Evolutionary conservation across 2,797 vertebrate genomes (phyloP), one percentile per base, ranked within the genome.

Genomic region (Gymnodraco acuticeps): DNA sequence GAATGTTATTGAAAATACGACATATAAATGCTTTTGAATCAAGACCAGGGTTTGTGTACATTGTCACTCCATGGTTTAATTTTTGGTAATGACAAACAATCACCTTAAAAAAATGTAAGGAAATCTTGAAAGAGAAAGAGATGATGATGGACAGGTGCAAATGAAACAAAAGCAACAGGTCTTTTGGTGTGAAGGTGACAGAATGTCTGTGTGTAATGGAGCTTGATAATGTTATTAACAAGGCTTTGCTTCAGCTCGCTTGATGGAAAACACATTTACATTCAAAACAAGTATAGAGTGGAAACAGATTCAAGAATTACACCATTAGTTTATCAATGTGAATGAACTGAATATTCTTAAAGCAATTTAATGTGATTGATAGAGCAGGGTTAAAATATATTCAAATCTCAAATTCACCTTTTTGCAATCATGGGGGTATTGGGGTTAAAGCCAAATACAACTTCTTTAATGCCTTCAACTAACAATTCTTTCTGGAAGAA

Each of bases 251-350:
- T 38, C 12, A 61, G 56, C 31, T 48, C 12, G 4, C 64, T 27
- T 61, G 16, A 62, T 68, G 50, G 43, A 55, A 33, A 62, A 68
- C n/a, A 23, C 47, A 61, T 54, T 42, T 47, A 19, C 27, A 66
- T 45, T 66, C 14, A 66, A 38, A 58, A 73, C 16, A 47, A 42
- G 47, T 10, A 20, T 20, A 7, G 5, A 59, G 17, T 1, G 11
- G n/a, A 60, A 23, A 27, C 19, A 10, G 41, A 60, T 60, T 60
- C 42, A 46, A 47, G 20, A n/a, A 50, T 51, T 27, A 27, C 45
- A 8, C 50, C 42, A 64, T 27, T 50, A 56, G 17, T 64, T 43
- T 58, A 46, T 56, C 45, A 13, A n/a, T 51, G 50, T 45, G 68
- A 56, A 67, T 67, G 50, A 14, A 70, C 12, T 45, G 15, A 11